Evolutionary conservation across 1,140 invertebrate genomes (phyloP).

Genomic region (Maconellicoccus hirsutus): DNA sequence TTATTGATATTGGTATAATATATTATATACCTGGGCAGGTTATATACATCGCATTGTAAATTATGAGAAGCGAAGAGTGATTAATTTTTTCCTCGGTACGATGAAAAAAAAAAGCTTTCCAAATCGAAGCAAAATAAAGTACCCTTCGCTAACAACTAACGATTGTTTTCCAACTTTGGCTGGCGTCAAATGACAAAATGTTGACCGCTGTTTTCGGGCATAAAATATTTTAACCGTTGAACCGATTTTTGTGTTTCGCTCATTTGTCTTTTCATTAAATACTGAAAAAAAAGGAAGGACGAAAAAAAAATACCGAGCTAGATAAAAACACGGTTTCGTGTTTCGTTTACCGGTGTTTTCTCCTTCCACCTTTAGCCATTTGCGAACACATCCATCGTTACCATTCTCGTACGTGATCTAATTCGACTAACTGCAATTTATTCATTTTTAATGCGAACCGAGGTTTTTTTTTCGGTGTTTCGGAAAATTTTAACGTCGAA

Average conservation of each 20-base stretch:
- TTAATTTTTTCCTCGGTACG: background rate
- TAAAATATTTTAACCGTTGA: constrained; percentile 5
- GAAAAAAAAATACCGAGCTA: background rate
- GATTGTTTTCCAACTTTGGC: constrained; percentile 6
- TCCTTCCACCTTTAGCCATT: background rate
- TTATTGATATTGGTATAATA: too few relatives aligned
- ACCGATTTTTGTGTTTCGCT: constrained; percentile 2
- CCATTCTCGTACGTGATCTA: background rate
- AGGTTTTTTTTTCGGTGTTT: background rate
- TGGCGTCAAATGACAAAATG: background rate
- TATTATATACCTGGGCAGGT: background rate
- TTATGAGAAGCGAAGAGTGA: background rate
- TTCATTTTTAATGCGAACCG: background rate
- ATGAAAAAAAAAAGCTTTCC: background rate
- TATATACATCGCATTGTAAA: background rate
- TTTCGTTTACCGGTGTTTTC: background rate
- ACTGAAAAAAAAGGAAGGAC: background rate
- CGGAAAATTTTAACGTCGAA: background rate
- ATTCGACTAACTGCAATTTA: constrained; percentile 5
- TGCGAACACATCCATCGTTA: background rate
- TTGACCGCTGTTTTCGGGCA: background rate
- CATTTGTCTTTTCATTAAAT: constrained; percentile 1
- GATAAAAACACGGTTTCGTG: constrained; percentile 3
- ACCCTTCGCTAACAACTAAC: background rate
- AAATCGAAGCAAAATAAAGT: background rate